phyloP scores from a whole-genome alignment of 2,797 vertebrate species.

The Pelochelys cantorii region DNA sequence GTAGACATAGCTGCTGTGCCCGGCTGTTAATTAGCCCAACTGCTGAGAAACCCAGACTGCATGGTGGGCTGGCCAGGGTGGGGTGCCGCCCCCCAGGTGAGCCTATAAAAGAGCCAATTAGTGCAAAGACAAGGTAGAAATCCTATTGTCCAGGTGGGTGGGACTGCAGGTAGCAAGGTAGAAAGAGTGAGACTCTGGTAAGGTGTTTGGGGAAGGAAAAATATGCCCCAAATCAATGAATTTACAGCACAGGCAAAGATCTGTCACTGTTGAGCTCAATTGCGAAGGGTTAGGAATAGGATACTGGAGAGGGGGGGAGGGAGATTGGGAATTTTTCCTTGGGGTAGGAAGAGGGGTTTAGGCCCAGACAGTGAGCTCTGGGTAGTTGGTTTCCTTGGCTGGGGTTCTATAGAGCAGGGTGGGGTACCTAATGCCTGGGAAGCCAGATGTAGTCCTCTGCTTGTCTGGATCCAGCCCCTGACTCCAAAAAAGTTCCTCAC shows the following conservation, averaged over 20 bases:
- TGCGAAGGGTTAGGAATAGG: background rate
- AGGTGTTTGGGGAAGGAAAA: background rate
- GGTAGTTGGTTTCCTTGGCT: background rate
- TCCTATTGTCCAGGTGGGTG: background rate
- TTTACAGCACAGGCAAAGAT: background rate
- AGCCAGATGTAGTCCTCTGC: too few species aligned
- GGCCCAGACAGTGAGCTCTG: fast-evolving
- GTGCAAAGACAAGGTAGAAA: background rate
- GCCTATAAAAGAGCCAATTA: background rate
- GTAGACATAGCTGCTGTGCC: fast-evolving
- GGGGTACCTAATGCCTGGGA: too few species aligned
- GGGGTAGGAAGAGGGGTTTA: background rate
- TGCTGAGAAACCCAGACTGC: background rate
- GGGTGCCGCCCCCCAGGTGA: too few species aligned
- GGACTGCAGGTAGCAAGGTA: background rate
- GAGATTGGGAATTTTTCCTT: background rate
- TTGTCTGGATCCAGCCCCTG: too few species aligned
- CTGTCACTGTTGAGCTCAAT: background rate
- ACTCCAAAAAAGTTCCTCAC: too few species aligned
- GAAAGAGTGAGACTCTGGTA: background rate
- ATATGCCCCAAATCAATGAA: background rate
- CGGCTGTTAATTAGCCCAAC: constrained; percentile 23
- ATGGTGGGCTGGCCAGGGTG: background rate
- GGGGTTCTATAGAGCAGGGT: background rate
- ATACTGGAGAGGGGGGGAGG: background rate